A percentile compares a stretch with the other conserved stretches of the same genome.
Evolutionary conservation across 2,888 invertebrate species (phyloP).

Genomic region (Hydrotaea diabolus): DNA sequence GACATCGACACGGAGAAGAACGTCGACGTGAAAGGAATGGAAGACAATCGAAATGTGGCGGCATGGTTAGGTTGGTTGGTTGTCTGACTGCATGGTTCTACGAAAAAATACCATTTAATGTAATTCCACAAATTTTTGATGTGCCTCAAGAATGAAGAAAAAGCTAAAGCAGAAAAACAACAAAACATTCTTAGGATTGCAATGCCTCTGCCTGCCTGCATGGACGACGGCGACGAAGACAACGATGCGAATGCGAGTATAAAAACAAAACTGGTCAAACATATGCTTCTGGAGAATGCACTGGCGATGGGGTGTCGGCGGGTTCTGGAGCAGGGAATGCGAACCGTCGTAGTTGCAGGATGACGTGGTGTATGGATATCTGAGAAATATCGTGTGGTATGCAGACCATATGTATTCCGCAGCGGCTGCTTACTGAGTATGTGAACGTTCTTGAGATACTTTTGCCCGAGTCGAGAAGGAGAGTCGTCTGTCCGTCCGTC

Average conservation of each 20-base stretch:
- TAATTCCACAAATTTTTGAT: constrained; percentile 65
- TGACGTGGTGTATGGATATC: constrained; percentile 58
- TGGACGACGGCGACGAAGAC: constrained; percentile 48
- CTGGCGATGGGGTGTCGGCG: not conserved
- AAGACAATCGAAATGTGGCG: constrained; percentile 44
- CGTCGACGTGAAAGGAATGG: constrained; percentile 39
- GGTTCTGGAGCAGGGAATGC: not conserved
- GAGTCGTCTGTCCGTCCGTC: constrained; percentile 3
- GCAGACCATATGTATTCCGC: constrained; percentile 66
- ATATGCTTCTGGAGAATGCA: constrained; percentile 62
- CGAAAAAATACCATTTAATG: constrained; percentile 58
- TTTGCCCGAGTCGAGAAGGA: constrained; percentile 36
- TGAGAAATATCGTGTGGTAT: constrained; percentile 62
- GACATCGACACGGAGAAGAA: constrained; percentile 25
- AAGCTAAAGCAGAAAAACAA: constrained; percentile 60
- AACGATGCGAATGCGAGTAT: constrained; percentile 62
- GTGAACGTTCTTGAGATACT: constrained; percentile 65
- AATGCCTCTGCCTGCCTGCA: constrained; percentile 22
- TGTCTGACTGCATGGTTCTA: constrained; percentile 27
- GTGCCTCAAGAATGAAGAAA: constrained; percentile 65
- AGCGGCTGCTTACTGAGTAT: constrained; percentile 60
- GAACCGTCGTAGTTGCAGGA: not conserved
- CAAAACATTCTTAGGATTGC: constrained; percentile 64
- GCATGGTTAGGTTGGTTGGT: constrained; percentile 32
- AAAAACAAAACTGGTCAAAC: constrained; percentile 67